Evolutionary conservation across 2,797 vertebrate species (phyloP).

Genomic region (Pangasius krempfi): DNA sequence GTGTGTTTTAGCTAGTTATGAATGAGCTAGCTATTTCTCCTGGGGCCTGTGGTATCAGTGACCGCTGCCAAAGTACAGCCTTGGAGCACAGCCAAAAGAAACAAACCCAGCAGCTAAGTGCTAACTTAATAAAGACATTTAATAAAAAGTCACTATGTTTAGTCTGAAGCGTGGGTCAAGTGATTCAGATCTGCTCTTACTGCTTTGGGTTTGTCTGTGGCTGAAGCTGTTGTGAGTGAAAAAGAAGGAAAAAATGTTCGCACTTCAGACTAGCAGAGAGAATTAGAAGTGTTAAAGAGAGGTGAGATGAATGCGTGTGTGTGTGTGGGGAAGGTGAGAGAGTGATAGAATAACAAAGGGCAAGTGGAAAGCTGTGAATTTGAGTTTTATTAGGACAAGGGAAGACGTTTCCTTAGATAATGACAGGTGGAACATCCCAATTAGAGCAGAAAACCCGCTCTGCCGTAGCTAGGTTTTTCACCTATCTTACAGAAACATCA

Average conservation of each 20-base stretch:
- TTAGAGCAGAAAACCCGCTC: conserved; percentile 9
- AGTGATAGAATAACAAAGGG: neutral
- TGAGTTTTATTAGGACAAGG: conserved; percentile 46
- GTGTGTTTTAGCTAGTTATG: conserved; percentile 38
- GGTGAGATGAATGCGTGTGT: neutral
- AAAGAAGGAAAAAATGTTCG: conserved; percentile 21
- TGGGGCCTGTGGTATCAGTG: conserved; percentile 43
- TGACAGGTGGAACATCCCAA: conserved; percentile 43
- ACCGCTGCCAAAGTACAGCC: conserved; percentile 38
- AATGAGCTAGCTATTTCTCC: conserved; percentile 16
- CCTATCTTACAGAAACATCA: neutral
- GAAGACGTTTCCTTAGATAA: conserved; percentile 32
- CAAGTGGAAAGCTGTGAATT: conserved; percentile 40
- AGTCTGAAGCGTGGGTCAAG: conserved; percentile 31
- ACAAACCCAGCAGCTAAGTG: conserved; percentile 38
- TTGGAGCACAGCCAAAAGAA: conserved; percentile 50
- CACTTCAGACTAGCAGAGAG: conserved; percentile 10
- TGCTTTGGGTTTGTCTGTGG: neutral
- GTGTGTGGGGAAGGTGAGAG: neutral
- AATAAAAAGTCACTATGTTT: conserved; percentile 48
- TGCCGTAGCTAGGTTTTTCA: neutral
- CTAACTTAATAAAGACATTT: conserved; percentile 53
- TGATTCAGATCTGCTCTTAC: neutral
- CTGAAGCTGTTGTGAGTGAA: neutral
- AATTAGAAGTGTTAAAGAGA: neutral